Percentiles rank a stretch among this genome's conserved stretches.
Conservation (phyloP, 2,113 vertebrate genomes). For the Alethe castanea region DNA sequence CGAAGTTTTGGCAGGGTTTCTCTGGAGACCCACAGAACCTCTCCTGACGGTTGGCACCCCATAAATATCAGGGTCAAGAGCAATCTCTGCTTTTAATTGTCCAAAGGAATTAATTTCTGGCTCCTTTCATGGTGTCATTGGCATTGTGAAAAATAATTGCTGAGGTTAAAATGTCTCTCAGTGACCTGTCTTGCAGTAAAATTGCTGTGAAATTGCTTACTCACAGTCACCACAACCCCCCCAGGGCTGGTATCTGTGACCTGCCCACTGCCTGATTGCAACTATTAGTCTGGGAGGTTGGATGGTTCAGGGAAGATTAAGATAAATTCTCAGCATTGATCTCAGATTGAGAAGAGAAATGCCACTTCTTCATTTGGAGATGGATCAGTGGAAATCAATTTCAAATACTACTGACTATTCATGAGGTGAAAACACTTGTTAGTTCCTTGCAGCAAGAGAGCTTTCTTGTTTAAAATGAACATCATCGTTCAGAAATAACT, state of each 20-base stretch:
- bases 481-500: background rate
- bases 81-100: slow-evolving; percentile 1
- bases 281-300: background rate
- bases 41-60: background rate
- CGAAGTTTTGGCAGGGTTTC: background rate
- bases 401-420: background rate
- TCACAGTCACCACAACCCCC: background rate
- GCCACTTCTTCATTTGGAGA: background rate
- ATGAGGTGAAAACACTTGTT: background rate
- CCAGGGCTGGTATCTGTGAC: background rate
- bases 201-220: background rate
- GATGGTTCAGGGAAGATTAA: background rate
- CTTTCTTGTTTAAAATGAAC: background rate
- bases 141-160: slow-evolving; percentile 17
- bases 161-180: background rate
- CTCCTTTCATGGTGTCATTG: slow-evolving; percentile 1
- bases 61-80: slow-evolving; percentile 12
- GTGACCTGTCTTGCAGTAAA: background rate
- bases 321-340: background rate
- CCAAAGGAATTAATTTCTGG: background rate
- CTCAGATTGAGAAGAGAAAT: background rate
- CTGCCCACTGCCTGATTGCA: background rate
- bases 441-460: background rate
- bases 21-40: background rate
- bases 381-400: background rate